Evolutionary conservation across 2,113 vertebrate species (phyloP).

Genomic region (Xenopus tropicalis): DNA sequence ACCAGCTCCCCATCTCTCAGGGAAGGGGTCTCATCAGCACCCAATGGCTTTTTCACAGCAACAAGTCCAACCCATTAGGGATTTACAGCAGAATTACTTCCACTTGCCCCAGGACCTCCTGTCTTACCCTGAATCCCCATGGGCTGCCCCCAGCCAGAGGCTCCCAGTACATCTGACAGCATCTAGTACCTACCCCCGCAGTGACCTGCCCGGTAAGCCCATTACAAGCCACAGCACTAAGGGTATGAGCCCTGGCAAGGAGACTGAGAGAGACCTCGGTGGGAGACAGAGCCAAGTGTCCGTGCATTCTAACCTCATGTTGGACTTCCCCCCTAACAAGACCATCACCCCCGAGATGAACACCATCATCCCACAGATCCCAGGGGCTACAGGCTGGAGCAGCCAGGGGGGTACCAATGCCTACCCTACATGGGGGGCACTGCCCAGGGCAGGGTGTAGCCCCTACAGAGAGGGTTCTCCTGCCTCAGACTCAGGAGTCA

Average conservation of each 20-base stretch:
- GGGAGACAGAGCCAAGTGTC: conserved; percentile 8
- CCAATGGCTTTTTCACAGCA: neutral
- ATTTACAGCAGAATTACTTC: neutral
- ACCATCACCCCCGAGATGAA: conserved; percentile 68
- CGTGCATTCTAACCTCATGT: conserved; percentile 48
- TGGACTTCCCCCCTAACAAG: conserved; percentile 71
- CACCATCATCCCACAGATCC: too few species aligned
- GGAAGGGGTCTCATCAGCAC: neutral
- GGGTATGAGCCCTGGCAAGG: conserved; percentile 28
- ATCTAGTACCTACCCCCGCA: conserved; percentile 37
- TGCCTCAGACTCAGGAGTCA: conserved; percentile 55
- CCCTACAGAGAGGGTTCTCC: conserved; percentile 59
- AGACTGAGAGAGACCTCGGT: conserved; percentile 11
- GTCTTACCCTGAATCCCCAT: neutral
- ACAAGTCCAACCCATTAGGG: neutral
- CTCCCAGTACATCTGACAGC: conserved; percentile 29
- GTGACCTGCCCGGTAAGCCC: conserved; percentile 36
- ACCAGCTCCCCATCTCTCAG: neutral
- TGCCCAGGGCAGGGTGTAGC: neutral
- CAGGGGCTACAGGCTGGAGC: too few species aligned
- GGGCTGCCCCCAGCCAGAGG: neutral
- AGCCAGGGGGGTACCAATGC: too few species aligned
- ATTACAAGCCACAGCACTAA: conserved; percentile 27
- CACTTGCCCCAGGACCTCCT: neutral
- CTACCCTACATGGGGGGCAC: too few species aligned